Evolutionary conservation across 1,140 invertebrate species (phyloP), one percentile per base, ranked within the genome.

Genomic region (Pogonomyrmex barbatus): DNA sequence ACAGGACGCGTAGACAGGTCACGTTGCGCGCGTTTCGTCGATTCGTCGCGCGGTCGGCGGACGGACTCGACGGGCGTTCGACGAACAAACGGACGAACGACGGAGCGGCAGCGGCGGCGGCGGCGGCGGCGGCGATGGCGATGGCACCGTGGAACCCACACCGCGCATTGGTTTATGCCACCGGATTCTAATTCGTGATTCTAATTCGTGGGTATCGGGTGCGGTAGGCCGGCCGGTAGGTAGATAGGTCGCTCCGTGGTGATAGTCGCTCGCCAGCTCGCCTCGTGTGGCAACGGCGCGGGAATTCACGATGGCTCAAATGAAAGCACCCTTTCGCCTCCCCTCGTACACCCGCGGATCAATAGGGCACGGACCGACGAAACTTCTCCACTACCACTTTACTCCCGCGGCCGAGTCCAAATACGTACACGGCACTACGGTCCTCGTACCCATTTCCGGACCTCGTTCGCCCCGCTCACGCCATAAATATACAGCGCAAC

Each of bases 401-500:
- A 60, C 68, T 83, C 70, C 56, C 54, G 39, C 54, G 54, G 54
- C 71, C 71, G 36, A 54, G 36, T 58, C 71, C 54, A 39, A 65
- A 90, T 90, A 90, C 71, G 62, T 86, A 56, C 36, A 62, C 47
- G 54, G 52, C 50, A 4, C 6, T 47, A n/a, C 50, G 68, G 36
- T 70, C 78, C 86, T 89, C 85, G 81, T 88, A 60, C 82, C 82
- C 50, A 83, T 90, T 90, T 90, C 75, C 88, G 86, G 65, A 78
- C 85, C 52, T 89, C 89, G 86, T 90, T 90, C 86, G 88, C 62
- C 75, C 70, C 81, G 71, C 88, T 60, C 56, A 73, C 60, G 63
- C 86, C 85, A 90, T 88, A 90, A 90, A 90, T 90, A 90, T 90
- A 90, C 81, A 67, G 82, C 70, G 89, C 71, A 83, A 90, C 89